A percentile compares a stretch with the other conserved stretches of the same genome.
These are phyloP conservation scores for Phrynocephalus versicolor DNA, from an alignment of 2,113 vertebrate species.

Conservation along the genomic window DNA sequence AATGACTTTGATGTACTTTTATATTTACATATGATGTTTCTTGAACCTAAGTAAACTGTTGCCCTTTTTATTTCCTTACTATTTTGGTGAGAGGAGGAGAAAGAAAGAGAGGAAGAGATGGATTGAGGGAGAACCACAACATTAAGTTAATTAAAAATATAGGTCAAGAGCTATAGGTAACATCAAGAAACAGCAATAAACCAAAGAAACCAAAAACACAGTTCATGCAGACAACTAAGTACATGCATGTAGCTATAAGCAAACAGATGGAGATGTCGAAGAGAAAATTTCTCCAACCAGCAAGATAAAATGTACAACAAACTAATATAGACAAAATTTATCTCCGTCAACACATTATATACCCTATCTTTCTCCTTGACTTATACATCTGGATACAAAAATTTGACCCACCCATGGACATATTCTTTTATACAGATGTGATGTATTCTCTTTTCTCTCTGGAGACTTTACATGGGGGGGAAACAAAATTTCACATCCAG, in stretches of 20 bases:
- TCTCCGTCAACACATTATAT: background rate
- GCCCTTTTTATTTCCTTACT: slow-evolving; percentile 35
- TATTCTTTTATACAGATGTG: too few species aligned
- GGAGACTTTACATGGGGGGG: background rate
- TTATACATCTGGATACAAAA: background rate
- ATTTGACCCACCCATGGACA: background rate
- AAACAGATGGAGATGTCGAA: background rate
- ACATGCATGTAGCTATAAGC: background rate
- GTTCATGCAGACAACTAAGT: background rate
- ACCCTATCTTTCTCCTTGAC: background rate
- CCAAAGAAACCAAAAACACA: background rate
- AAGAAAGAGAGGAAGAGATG: too few species aligned
- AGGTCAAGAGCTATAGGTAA: background rate
- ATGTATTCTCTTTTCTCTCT: background rate
- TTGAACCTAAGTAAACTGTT: slow-evolving; percentile 40
- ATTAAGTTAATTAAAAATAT: background rate
- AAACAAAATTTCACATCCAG: too few species aligned
- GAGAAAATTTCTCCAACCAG: background rate
- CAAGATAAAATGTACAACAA: background rate
- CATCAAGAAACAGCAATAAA: background rate
- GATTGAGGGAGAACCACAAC: background rate
- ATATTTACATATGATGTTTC: slow-evolving; percentile 51
- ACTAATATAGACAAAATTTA: background rate
- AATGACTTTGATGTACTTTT: slow-evolving; percentile 60
- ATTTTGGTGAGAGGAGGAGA: background rate